Evolutionary conservation across 1,140 invertebrate species (phyloP).

Genomic region (Leptoteleia sp.): DNA sequence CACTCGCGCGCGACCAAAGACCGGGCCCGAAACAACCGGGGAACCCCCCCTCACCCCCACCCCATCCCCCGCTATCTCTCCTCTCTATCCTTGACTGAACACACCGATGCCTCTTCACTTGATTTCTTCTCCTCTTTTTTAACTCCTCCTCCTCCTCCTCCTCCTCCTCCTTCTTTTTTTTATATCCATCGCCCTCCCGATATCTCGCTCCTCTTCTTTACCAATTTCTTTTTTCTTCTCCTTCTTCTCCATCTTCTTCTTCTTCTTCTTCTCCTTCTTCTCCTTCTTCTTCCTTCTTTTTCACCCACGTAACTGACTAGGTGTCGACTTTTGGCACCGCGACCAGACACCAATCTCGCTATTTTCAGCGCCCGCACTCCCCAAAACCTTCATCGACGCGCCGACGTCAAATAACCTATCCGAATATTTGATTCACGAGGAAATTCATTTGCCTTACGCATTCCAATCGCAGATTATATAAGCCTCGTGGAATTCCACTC

Average conservation of each 20-base stretch:
- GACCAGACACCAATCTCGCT: conserved; percentile 49
- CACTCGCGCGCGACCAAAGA: conserved; percentile 58
- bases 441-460: conserved; percentile 43
- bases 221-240: no score
- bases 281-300: conserved; percentile 31
- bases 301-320: conserved; percentile 57
- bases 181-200: no score
- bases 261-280: conserved; percentile 9
- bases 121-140: no score
- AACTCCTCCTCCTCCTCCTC: no score
- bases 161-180: no score
- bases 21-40: conserved; percentile 35
- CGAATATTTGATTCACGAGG: conserved; percentile 44
- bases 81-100: conserved; percentile 32
- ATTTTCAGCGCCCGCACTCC: conserved; percentile 35
- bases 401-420: conserved; percentile 6
- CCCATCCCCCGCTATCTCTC: not conserved
- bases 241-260: no score
- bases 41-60: not conserved
- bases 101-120: conserved; percentile 36
- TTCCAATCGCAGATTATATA: conserved; percentile 38
- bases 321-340: conserved; percentile 56
- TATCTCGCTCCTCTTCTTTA: no score
- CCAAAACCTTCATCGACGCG: conserved; percentile 18
- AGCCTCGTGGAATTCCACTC: conserved; percentile 6